Evolutionary conservation across 1,140 invertebrate genomes (phyloP).

Genomic region (Tigriopus japonicus): DNA sequence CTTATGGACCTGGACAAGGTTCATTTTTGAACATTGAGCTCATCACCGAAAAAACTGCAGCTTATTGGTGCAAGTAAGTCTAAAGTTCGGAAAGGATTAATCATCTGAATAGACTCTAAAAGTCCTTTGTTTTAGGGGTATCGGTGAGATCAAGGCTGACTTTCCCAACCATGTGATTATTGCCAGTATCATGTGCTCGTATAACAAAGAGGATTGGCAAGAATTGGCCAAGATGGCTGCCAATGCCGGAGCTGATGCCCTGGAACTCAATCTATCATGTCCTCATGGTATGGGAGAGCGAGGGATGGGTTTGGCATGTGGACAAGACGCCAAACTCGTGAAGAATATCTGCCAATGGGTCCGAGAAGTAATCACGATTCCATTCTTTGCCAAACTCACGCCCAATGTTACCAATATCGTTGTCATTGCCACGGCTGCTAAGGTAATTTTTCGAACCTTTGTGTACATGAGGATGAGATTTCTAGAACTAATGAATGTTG

Average conservation of each 20-base stretch:
- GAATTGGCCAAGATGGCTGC: constrained; percentile 56
- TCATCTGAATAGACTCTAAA: neutral
- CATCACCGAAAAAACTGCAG: constrained; percentile 86
- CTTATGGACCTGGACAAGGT: constrained; percentile 80
- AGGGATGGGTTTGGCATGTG: constrained; percentile 94
- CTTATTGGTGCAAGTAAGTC: constrained; percentile 59
- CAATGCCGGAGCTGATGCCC: constrained; percentile 68
- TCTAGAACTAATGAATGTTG: too few species aligned
- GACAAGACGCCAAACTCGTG: constrained; percentile 45
- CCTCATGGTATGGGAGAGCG: constrained; percentile 96
- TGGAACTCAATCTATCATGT: constrained; percentile 91
- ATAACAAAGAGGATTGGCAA: constrained; percentile 71
- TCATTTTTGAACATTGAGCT: constrained; percentile 94
- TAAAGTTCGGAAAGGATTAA: neutral
- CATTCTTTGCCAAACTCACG: constrained; percentile 94
- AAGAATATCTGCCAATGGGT: constrained; percentile 81
- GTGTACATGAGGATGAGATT: too few species aligned
- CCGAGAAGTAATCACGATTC: constrained; percentile 58
- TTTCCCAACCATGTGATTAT: constrained; percentile 78
- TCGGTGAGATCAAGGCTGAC: constrained; percentile 73
- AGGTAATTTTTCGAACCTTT: constrained; percentile 23
- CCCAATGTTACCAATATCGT: constrained; percentile 92
- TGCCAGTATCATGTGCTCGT: constrained; percentile 90
- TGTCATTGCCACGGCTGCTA: constrained; percentile 65
- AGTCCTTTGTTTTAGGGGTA: constrained; percentile 29